A percentile compares a stretch with the other conserved stretches of the same genome.
These are phyloP conservation scores for Atherinomorus stipes DNA, from an alignment of 2,113 vertebrate genomes.

Conservation along the genomic window DNA sequence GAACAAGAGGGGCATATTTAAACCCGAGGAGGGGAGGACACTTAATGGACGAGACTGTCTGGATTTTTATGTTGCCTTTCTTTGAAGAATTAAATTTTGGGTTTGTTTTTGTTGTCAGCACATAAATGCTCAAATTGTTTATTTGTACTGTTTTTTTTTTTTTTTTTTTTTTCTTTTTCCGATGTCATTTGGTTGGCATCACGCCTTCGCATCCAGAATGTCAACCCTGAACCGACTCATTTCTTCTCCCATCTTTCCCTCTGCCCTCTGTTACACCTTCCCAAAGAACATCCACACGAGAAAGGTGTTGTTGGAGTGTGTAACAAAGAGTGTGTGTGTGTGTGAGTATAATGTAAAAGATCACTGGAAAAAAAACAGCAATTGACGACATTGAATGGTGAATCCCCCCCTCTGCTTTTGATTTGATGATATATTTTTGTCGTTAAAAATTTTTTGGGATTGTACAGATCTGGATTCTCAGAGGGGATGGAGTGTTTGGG, in stretches of 20 bases:
- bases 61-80: conserved; percentile 68
- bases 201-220: conserved; percentile 75
- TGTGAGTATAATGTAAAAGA: conserved; percentile 48
- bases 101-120: conserved; percentile 50
- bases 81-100: conserved; percentile 57
- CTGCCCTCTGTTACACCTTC: conserved; percentile 23
- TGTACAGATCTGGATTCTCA: conserved; percentile 55
- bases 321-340: conserved; percentile 43
- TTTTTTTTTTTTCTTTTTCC: conserved; percentile 15
- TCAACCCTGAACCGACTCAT: conserved; percentile 49
- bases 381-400: conserved; percentile 53
- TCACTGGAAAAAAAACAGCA: conserved; percentile 62
- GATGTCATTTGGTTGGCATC: conserved; percentile 58
- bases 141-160: conserved; percentile 40
- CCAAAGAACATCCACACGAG: conserved; percentile 58
- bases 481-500: neutral
- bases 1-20: conserved; percentile 53
- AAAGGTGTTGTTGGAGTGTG: conserved; percentile 35
- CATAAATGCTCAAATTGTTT: conserved; percentile 55
- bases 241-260: neutral
- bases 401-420: conserved; percentile 53
- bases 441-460: conserved; percentile 44
- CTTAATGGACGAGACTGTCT: conserved; percentile 3
- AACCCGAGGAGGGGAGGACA: conserved; percentile 28
- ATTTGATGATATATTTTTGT: conserved; percentile 77